These are phyloP conservation scores for Siphlonurus alternatus DNA, from an alignment of 2,888 invertebrate genomes.

Conservation along the genomic window DNA sequence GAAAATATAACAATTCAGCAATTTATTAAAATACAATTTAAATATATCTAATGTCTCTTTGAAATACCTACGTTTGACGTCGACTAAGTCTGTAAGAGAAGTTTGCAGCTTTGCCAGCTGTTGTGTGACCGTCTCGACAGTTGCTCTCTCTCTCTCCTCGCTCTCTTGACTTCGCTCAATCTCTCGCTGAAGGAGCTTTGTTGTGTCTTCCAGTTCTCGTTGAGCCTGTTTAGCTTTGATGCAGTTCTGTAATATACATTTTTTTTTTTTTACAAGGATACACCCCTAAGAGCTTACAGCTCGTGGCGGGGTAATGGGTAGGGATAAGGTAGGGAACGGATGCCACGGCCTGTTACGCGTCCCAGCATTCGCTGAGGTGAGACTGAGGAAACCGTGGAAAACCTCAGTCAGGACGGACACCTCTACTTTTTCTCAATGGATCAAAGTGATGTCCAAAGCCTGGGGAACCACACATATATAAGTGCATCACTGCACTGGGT, in stretches of 20 bases:
- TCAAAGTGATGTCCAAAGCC: too few relatives aligned
- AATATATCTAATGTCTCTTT: not conserved
- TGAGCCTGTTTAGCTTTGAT: not conserved
- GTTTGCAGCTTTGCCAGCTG: not conserved
- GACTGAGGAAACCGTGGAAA: too few relatives aligned
- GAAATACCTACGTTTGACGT: not conserved
- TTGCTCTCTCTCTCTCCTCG: not conserved
- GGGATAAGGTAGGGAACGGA: too few relatives aligned
- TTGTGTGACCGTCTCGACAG: not conserved
- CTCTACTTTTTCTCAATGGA: too few relatives aligned
- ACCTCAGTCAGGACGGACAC: too few relatives aligned
- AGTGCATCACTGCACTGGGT: too few relatives aligned
- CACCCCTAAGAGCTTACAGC: too few relatives aligned
- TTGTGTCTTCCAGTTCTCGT: not conserved
- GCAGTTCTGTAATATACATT: not conserved
- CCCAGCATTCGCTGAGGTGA: too few relatives aligned
- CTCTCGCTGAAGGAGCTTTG: not conserved
- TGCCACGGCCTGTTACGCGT: too few relatives aligned
- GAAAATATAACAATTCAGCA: not conserved
- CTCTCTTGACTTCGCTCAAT: not conserved
- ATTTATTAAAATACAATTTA: not conserved
- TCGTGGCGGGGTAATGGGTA: too few relatives aligned
- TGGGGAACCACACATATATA: too few relatives aligned
- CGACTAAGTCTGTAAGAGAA: not conserved
- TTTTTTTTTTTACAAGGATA: not conserved